Evolutionary conservation across 2,888 invertebrate species (phyloP).

Genomic region (Drosophila niveifrons): DNA sequence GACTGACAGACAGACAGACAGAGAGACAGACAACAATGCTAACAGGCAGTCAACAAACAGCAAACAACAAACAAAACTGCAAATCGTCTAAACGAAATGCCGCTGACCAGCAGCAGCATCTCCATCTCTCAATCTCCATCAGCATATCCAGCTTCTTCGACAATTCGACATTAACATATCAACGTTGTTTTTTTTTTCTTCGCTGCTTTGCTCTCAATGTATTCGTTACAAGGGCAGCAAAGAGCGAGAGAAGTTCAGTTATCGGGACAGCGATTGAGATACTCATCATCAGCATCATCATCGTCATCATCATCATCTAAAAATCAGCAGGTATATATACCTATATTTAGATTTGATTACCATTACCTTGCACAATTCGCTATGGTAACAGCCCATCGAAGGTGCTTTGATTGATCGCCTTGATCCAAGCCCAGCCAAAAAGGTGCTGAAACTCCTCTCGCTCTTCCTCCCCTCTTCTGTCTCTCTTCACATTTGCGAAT

Average conservation of each 20-base stretch:
- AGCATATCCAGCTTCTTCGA: slow-evolving; percentile 26
- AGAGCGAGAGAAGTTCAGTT: slow-evolving; percentile 58
- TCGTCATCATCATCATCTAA: too few relatives aligned
- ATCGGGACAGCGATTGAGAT: slow-evolving; percentile 33
- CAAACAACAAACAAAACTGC: slow-evolving; percentile 48
- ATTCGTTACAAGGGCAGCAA: slow-evolving; percentile 76
- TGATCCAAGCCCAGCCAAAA: slow-evolving; percentile 25
- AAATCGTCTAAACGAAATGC: slow-evolving; percentile 61
- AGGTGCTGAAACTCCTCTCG: neutral
- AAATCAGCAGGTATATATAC: slow-evolving; percentile 19
- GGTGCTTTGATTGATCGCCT: slow-evolving; percentile 68
- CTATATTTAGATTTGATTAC: slow-evolving; percentile 59
- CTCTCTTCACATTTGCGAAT: slow-evolving; percentile 38
- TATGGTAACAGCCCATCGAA: slow-evolving; percentile 65
- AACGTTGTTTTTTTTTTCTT: slow-evolving; percentile 16
- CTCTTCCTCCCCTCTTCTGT: neutral
- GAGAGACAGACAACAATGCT: slow-evolving; percentile 10
- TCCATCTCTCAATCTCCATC: neutral
- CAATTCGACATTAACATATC: slow-evolving; percentile 76
- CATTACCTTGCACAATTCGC: slow-evolving; percentile 64
- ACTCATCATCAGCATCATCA: slow-evolving; percentile 5
- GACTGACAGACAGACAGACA: slow-evolving; percentile 24
- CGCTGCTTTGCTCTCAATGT: slow-evolving; percentile 1
- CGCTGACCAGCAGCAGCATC: slow-evolving; percentile 56
- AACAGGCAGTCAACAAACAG: slow-evolving; percentile 15